phyloP scores from a whole-genome alignment of 2,113 vertebrate genomes.

The Lepisosteus osseus region DNA sequence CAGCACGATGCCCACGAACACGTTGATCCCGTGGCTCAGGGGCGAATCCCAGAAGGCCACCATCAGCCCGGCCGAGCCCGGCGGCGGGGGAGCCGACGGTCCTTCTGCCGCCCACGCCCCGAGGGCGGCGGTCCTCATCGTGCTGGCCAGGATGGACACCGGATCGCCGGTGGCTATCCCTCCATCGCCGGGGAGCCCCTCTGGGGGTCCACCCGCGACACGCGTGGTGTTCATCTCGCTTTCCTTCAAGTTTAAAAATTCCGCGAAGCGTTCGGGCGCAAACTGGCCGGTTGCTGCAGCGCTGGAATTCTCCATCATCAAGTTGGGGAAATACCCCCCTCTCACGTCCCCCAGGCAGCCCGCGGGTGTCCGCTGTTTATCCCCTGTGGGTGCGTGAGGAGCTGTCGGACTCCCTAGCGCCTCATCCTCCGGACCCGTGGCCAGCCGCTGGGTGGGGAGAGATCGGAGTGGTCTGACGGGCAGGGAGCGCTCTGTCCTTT shows the following conservation, averaged over 20 bases:
- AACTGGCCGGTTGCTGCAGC: constrained; percentile 17
- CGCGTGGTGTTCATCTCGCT: constrained; percentile 22
- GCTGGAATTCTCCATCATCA: constrained; percentile 59
- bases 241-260: constrained; percentile 22
- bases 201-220: neutral
- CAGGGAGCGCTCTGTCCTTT: constrained; percentile 27
- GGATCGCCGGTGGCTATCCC: constrained; percentile 26
- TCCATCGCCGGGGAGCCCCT: constrained; percentile 20
- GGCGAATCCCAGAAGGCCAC: constrained; percentile 79
- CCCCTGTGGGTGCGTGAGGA: constrained; percentile 35
- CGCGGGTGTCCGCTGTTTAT: constrained; percentile 1
- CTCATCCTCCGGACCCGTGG: constrained; percentile 23
- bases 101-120: constrained; percentile 35
- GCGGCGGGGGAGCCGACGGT: constrained; percentile 17
- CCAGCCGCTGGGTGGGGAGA: constrained; percentile 29
- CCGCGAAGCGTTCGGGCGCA: constrained; percentile 6
- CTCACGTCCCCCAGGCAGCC: constrained; percentile 10
- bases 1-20: constrained; percentile 83
- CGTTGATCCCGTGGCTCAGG: constrained; percentile 83
- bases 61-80: constrained; percentile 41
- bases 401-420: constrained; percentile 30
- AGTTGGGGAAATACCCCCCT: constrained; percentile 21
- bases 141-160: constrained; percentile 26
- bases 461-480: constrained; percentile 35
- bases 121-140: constrained; percentile 11